These are phyloP conservation scores for Hafferia zeledoni DNA, from an alignment of 2,797 vertebrate genomes.

Conservation along the genomic window DNA sequence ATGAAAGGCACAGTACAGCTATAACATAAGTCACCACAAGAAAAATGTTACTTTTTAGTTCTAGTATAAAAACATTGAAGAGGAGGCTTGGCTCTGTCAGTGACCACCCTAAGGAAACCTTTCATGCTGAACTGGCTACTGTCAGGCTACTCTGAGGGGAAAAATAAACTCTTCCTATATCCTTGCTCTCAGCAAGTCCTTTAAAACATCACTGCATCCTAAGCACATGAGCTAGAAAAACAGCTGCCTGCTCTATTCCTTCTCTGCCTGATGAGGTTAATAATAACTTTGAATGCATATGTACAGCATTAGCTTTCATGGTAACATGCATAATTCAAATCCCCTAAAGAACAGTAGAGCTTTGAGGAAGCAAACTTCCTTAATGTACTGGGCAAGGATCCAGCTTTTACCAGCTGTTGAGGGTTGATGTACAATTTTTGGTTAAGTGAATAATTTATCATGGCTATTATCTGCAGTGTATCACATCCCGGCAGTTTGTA, in stretches of 20 bases:
- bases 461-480: constrained; percentile 77
- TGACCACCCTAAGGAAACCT: neutral
- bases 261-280: constrained; percentile 78
- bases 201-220: constrained; percentile 46
- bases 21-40: neutral
- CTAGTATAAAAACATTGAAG: neutral
- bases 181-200: constrained; percentile 52
- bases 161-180: neutral
- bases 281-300: constrained; percentile 81
- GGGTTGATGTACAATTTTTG: constrained; percentile 81
- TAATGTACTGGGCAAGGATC: constrained; percentile 78
- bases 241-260: constrained; percentile 72
- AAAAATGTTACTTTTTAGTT: neutral
- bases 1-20: neutral
- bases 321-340: constrained; percentile 83
- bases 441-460: constrained; percentile 83
- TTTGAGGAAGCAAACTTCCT: constrained; percentile 81
- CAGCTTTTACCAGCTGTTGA: constrained; percentile 80
- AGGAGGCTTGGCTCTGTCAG: neutral
- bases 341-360: constrained; percentile 77
- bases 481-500: constrained; percentile 74
- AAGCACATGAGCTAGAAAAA: constrained; percentile 57
- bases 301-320: constrained; percentile 80
- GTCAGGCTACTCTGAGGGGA: neutral
- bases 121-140: neutral